Base-by-base conservation (phyloP, 2,888 invertebrate genomes). In the Eulithis testata region DNA sequence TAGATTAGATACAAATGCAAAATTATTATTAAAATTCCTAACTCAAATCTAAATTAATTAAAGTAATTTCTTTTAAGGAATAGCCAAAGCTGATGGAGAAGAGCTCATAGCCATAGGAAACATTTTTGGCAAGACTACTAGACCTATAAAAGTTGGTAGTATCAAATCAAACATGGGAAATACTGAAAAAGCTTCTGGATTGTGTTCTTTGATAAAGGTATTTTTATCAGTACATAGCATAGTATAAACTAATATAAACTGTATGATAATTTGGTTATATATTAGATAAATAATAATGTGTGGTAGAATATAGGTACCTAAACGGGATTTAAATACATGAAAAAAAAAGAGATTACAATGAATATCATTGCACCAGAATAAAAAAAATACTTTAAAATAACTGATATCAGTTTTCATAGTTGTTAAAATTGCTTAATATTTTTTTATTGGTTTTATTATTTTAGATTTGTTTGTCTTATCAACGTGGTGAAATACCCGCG, bases 101-200 rank as follows among this genome's bases (percentile, higher is more conserved):
- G 96, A 96, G 81, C 85, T 95, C 4, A 92, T 94, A 78, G 94
- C 94, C 6, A 93, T 95, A 62, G 89, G 91, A 6, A 90, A 94
- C 61, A 85, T 94, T 8, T 94, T 94, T 75, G 91, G 90, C 59
- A 83, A 87, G 53, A 85, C 88, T 43, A 85, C 88, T 43, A 93
- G 93, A 31, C 93, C 94, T 4, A 83, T 95, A 1, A 88, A 93
- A 63, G 91, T 96, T 67, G 88, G 88, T 44, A 73, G 82, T 47
- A 81, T 88, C 0, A 87, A 84, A 65, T 86, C 86, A 2, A 87
- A 87, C 54, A 83, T 87, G 80, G 88, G 88, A 0, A 77, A 86
- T 51, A 78, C 82, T 43, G 85, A 87, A 57, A 71, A 79, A 2
- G 85, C 81, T 27, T 84, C 86, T 0, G 87, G 85, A 11, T 77